Evolutionary conservation across 2,888 invertebrate species (phyloP).

Genomic region (Limnephilus lunatus): DNA sequence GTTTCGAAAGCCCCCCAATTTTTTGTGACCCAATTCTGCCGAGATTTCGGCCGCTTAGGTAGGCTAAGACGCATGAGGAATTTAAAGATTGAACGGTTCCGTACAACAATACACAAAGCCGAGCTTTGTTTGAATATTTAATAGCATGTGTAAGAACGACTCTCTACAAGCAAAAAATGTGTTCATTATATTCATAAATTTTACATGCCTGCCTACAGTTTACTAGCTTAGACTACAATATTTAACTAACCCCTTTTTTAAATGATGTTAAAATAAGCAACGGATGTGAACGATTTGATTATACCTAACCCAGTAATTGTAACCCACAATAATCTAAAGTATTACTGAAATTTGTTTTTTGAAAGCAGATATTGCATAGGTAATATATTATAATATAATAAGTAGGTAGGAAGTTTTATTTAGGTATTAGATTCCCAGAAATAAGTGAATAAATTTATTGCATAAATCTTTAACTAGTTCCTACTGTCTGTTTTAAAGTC

Average conservation of each 20-base stretch:
- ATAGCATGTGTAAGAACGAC: neutral
- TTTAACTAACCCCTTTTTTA: neutral
- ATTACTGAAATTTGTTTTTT: neutral
- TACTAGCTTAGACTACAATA: neutral
- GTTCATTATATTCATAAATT: conserved; percentile 3
- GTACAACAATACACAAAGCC: conserved; percentile 25
- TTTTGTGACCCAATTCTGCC: conserved; percentile 65
- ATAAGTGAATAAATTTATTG: no score
- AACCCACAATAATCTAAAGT: neutral
- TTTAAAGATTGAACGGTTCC: conserved; percentile 46
- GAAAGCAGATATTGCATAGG: no score
- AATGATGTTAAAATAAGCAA: neutral
- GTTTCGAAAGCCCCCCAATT: conserved; percentile 64
- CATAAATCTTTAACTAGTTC: no score
- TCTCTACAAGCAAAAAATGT: conserved; percentile 7
- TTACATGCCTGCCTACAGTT: neutral
- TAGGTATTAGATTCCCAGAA: no score
- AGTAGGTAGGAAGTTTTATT: no score
- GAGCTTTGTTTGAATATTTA: conserved; percentile 44
- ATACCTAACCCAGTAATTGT: neutral
- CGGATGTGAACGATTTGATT: neutral
- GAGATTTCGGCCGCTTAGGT: conserved; percentile 61
- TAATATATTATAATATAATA: no score
- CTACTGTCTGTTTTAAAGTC: no score
- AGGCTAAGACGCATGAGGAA: conserved; percentile 48